Percentiles rank a stretch among this genome's conserved stretches.
phyloP scores from a whole-genome alignment of 1,140 invertebrate species.

The Drosophila watanabei region DNA sequence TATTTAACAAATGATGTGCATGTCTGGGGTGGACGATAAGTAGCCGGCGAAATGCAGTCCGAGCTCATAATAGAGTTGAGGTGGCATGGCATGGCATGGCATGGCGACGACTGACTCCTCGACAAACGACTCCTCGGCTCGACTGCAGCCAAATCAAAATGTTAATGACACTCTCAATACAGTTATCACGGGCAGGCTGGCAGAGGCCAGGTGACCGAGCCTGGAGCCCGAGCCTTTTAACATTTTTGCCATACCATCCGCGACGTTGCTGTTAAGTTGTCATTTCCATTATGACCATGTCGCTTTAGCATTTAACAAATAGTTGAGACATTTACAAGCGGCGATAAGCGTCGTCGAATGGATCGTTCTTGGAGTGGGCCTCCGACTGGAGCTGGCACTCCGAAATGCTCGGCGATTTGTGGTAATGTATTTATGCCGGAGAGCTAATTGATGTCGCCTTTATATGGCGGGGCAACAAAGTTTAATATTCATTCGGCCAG shows the following conservation, averaged over 20 bases:
- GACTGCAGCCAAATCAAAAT: conserved; percentile 77
- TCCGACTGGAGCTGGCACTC: conserved; percentile 18
- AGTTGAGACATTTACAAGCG: conserved; percentile 85
- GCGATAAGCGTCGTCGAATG: conserved; percentile 55
- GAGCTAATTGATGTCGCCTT: conserved; percentile 73
- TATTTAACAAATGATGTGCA: conserved; percentile 82
- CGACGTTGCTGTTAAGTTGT: conserved; percentile 75
- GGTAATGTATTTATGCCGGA: conserved; percentile 74
- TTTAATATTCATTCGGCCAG: conserved; percentile 73
- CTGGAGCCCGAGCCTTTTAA: conserved; percentile 70
- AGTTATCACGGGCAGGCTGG: conserved; percentile 64
- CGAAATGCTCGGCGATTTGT: conserved; percentile 70
- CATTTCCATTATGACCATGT: conserved; percentile 85
- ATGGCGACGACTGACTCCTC: not conserved
- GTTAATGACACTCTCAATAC: conserved; percentile 85
- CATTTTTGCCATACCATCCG: conserved; percentile 64
- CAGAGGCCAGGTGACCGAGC: conserved; percentile 2
- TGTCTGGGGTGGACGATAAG: conserved; percentile 65
- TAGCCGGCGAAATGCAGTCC: conserved; percentile 46
- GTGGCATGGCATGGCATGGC: conserved; percentile 16
- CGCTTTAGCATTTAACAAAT: conserved; percentile 85
- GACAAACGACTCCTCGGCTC: not conserved
- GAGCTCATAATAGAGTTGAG: conserved; percentile 64
- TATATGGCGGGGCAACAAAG: conserved; percentile 58
- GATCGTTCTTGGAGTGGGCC: conserved; percentile 1